These are phyloP conservation scores for Venustoraphidia nigricollis DNA, from an alignment of 2,888 invertebrate genomes.

Conservation along the genomic window DNA sequence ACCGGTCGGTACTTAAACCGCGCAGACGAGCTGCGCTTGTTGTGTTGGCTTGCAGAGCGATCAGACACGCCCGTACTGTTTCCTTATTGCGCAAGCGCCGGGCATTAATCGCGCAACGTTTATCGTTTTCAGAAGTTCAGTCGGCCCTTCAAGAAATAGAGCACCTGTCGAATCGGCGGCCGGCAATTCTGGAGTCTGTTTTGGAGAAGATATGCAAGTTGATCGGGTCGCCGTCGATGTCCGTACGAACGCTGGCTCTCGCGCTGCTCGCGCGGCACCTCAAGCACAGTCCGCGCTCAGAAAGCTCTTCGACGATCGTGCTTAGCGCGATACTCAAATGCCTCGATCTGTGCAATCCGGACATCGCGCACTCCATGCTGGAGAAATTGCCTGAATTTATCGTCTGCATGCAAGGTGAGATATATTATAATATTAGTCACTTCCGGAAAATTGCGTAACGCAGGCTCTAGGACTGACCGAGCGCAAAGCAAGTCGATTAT, in stretches of 20 bases:
- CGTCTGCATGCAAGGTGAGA: conserved; percentile 54
- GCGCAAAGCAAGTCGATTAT: too few relatives aligned
- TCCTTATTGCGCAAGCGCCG: conserved; percentile 4
- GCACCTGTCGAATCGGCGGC: conserved; percentile 50
- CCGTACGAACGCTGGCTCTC: conserved; percentile 55
- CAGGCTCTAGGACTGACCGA: too few relatives aligned
- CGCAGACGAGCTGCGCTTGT: too few relatives aligned
- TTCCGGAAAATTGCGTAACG: too few relatives aligned
- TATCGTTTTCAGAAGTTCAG: conserved; percentile 33
- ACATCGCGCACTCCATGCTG: conserved; percentile 61
- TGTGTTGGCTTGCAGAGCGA: too few relatives aligned
- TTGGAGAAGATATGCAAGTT: conserved; percentile 46
- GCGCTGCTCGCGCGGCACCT: conserved; percentile 54
- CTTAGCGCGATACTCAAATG: conserved; percentile 68
- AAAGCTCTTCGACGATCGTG: conserved; percentile 39
- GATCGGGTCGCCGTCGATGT: conserved; percentile 41
- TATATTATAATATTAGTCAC: background rate
- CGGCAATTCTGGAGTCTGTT: conserved; percentile 48
- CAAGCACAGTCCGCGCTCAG: conserved; percentile 44
- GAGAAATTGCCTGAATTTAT: conserved; percentile 73
- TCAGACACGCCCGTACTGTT: too few relatives aligned
- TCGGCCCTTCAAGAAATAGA: conserved; percentile 59
- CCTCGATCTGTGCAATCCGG: conserved; percentile 62
- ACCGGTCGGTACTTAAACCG: too few relatives aligned
- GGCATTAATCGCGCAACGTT: background rate